Evolutionary conservation across 1,140 invertebrate species (phyloP), one percentile per base, ranked within the genome.

Genomic region (Hylyphantes graminicola): DNA sequence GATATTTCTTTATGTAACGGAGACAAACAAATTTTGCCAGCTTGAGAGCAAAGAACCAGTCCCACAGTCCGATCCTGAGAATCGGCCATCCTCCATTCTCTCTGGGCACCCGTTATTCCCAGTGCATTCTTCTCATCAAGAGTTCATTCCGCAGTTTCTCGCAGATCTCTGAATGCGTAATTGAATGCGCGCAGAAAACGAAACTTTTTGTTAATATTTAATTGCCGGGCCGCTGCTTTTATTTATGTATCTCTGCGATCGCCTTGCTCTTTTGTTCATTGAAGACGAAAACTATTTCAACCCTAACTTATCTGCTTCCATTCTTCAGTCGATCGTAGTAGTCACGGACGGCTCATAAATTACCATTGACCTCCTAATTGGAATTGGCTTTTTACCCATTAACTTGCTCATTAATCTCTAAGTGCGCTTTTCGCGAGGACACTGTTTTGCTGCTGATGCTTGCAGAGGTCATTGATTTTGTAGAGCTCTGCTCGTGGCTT

Each of bases 331-430:
- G 65, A 68, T 51, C 67, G 65, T 53, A 17, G 64, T 59, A 81
- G 79, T 81, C 79, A 75, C 70, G 80, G 80, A 74, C 72, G 61
- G 65, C 74, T 83, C 80, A 83, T 83, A 83, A 83, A 83, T 83
- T 83, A 83, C 67, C 68, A 83, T 75, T 83, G 80, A 83, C 80
- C 80, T 83, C 72, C 72, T 83, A 83, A 83, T 83, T 83, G 80
- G 59, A 83, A 83, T 74, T 83, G 72, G 80, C 72, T 73, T 83
- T 70, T 75, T 74, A 70, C 61, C 72, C 80, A 83, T 83, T 83
- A 83, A 83, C 70, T 83, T 54, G 70, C 65, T 83, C 80, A 83
- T 83, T 83, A 83, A 83, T 83, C 80, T 83, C 80, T 83, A 75
- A 83, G 72, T 75, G 63, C 48, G 80, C 70, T 73, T 73, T 73